phyloP scores from a whole-genome alignment of 2,797 vertebrate genomes.

The Microchirus variegatus region DNA sequence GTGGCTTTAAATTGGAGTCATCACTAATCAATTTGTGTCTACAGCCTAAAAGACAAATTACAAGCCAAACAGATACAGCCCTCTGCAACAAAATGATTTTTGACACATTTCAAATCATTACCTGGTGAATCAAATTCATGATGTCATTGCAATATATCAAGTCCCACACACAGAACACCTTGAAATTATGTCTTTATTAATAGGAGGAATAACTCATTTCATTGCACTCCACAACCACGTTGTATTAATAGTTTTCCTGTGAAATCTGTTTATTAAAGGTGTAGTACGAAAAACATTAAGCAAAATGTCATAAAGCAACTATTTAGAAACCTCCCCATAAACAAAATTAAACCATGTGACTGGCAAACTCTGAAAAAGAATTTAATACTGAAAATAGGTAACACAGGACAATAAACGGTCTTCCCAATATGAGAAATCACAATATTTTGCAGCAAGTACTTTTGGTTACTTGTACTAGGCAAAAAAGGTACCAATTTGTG shows the following conservation, averaged over 20 bases:
- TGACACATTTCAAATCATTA: too few species aligned
- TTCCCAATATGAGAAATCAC: conserved; percentile 90
- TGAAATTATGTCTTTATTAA: conserved; percentile 74
- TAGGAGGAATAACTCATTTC: conserved; percentile 67
- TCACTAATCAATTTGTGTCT: too few species aligned
- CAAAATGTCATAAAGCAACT: conserved; percentile 72
- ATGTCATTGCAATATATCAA: background rate
- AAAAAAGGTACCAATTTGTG: conserved; percentile 83
- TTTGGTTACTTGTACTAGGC: conserved; percentile 77
- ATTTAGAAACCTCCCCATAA: conserved; percentile 70
- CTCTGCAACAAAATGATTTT: too few species aligned
- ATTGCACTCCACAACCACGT: conserved; percentile 78
- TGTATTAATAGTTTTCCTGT: conserved; percentile 69
- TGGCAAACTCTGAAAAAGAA: conserved; percentile 77
- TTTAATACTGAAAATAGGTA: conserved; percentile 85
- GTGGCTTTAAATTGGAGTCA: too few species aligned
- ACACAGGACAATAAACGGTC: conserved; percentile 80
- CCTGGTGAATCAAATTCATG: background rate
- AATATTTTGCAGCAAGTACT: conserved; percentile 80
- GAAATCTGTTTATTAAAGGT: conserved; percentile 77
- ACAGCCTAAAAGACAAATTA: too few species aligned
- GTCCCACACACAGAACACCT: conserved; percentile 43
- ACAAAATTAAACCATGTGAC: conserved; percentile 70
- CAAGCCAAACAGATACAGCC: too few species aligned
- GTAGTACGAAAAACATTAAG: conserved; percentile 78